phyloP scores from a whole-genome alignment of 2,797 vertebrate species.

The Neomorphus geoffroyi region DNA sequence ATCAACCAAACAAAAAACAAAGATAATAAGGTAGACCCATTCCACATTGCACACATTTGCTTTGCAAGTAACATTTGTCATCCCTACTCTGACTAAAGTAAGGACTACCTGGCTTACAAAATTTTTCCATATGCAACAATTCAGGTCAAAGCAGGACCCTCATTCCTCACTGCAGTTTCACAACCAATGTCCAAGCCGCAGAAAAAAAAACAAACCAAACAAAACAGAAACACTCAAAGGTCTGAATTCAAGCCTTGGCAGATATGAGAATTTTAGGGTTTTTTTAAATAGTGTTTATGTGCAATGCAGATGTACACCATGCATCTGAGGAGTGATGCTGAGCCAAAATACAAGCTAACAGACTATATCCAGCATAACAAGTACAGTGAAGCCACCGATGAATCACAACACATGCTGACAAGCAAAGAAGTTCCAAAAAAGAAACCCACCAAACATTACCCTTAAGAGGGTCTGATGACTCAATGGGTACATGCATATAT shows the following conservation, averaged over 20 bases:
- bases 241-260: neutral
- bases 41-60: neutral
- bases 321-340: neutral
- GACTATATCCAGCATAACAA: neutral
- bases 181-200: neutral
- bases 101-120: neutral
- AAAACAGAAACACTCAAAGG: neutral
- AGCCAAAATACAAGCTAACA: neutral
- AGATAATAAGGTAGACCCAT: neutral
- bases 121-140: neutral
- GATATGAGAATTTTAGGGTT: too few relatives aligned
- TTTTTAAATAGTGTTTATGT: neutral
- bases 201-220: neutral
- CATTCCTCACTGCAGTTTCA: neutral
- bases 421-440: neutral
- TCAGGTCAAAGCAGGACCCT: neutral
- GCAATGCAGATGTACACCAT: neutral
- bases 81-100: neutral
- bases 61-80: neutral
- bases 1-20: neutral
- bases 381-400: neutral
- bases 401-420: neutral
- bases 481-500: neutral
- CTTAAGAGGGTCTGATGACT: neutral
- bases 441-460: neutral